These are phyloP conservation scores for Antheraea assamensis DNA, from an alignment of 2,888 invertebrate species.

Conservation along the genomic window DNA sequence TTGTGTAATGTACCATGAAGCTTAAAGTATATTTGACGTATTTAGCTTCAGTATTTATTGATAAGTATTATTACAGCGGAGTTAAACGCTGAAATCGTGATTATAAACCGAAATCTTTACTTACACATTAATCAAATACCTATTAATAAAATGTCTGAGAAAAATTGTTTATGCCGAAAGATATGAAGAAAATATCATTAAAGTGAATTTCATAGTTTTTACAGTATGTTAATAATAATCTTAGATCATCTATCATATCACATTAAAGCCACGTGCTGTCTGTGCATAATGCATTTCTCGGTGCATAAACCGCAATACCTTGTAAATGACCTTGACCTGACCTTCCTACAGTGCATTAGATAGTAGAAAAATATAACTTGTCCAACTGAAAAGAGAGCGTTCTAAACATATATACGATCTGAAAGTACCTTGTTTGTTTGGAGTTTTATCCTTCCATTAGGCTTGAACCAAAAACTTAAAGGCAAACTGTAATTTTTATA, in stretches of 20 bases:
- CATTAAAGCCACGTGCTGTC: constrained; percentile 47
- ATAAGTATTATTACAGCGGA: no score
- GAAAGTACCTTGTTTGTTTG: no score
- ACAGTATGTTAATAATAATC: constrained; percentile 33
- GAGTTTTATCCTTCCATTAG: no score
- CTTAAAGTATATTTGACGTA: background rate
- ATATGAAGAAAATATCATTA: background rate
- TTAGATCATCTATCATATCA: constrained; percentile 41
- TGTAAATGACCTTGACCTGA: constrained; percentile 34
- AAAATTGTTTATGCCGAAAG: background rate
- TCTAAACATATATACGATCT: no score
- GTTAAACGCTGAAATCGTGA: no score
- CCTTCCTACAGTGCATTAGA: constrained; percentile 26
- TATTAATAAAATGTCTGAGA: background rate
- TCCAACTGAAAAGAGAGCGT: constrained; percentile 1
- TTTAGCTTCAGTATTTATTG: background rate
- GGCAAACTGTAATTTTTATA: no score
- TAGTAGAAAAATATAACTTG: constrained; percentile 26
- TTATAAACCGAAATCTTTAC: background rate
- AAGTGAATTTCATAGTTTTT: constrained; percentile 11
- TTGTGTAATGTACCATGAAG: background rate
- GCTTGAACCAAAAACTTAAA: no score
- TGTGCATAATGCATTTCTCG: constrained; percentile 46
- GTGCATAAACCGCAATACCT: constrained; percentile 32
- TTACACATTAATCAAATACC: background rate